A percentile compares a stretch with the other conserved stretches of the same genome.
Evolutionary conservation across 2,797 vertebrate species (phyloP).

Genomic region (Hypotaenidia philippensis): DNA sequence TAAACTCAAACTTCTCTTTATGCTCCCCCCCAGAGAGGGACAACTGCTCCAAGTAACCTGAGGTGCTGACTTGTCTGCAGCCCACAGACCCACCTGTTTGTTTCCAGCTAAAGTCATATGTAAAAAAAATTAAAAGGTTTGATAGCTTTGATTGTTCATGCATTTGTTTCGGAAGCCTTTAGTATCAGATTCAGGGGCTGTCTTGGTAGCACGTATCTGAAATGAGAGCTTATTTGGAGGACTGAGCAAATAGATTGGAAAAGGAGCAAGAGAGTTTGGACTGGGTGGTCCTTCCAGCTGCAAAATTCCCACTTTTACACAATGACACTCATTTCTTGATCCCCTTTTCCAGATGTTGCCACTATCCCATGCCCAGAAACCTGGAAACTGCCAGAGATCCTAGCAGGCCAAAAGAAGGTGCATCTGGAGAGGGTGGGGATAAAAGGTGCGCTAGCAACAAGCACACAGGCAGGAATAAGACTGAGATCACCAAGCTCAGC

Average conservation of each 20-base stretch:
- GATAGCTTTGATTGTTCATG: neutral
- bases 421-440: neutral
- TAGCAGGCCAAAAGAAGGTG: neutral
- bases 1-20: neutral
- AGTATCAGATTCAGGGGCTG: neutral
- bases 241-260: neutral
- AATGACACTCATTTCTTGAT: neutral
- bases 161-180: neutral
- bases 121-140: neutral
- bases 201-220: neutral
- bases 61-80: neutral
- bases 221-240: neutral
- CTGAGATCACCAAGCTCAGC: neutral
- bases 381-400: neutral
- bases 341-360: neutral
- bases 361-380: neutral
- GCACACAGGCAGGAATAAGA: neutral
- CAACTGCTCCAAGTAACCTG: neutral
- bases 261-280: neutral
- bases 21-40: neutral
- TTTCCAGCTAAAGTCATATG: neutral
- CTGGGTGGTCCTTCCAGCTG: neutral
- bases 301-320: neutral
- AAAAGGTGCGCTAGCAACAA: neutral
- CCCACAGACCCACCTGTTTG: neutral